Conservation (phyloP, 2,888 invertebrate genomes). For the Leucania comma region DNA sequence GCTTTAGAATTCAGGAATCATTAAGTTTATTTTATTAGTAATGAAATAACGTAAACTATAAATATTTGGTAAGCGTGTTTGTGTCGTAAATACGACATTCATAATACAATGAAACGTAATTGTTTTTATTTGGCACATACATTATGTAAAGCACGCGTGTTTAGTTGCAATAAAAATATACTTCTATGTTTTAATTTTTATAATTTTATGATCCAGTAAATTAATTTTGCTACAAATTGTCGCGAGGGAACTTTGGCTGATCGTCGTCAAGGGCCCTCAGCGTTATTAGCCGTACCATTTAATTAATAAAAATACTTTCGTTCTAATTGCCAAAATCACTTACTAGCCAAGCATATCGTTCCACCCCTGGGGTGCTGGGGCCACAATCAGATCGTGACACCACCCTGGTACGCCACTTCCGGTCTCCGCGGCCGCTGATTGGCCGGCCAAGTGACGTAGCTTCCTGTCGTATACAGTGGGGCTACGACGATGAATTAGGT, state of each 20-base stretch:
- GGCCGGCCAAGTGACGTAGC: constrained; percentile 58
- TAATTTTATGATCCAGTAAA: constrained; percentile 21
- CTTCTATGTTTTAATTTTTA: constrained; percentile 18
- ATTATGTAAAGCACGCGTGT: constrained; percentile 37
- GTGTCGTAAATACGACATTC: constrained; percentile 20
- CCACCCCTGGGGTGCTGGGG: constrained; percentile 58
- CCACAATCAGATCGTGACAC: constrained; percentile 63
- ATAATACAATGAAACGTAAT: constrained; percentile 18
- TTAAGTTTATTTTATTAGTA: too few relatives aligned
- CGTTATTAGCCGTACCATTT: constrained; percentile 38
- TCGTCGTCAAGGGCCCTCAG: constrained; percentile 33
- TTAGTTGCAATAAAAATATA: constrained; percentile 27
- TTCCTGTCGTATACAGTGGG: constrained; percentile 62
- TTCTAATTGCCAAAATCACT: constrained; percentile 66
- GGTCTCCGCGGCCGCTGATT: constrained; percentile 60
- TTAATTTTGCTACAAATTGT: constrained; percentile 39
- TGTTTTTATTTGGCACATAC: constrained; percentile 37
- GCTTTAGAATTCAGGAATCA: background rate
- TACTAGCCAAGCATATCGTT: constrained; percentile 58
- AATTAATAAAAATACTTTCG: constrained; percentile 62
- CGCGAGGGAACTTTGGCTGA: constrained; percentile 43
- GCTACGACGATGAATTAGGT: constrained; percentile 56
- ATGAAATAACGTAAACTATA: background rate
- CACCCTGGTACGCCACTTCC: constrained; percentile 65
- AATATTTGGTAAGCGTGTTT: constrained; percentile 11